Evolutionary conservation across 2,888 invertebrate genomes (phyloP).

Genomic region (Brenthis hecate): DNA sequence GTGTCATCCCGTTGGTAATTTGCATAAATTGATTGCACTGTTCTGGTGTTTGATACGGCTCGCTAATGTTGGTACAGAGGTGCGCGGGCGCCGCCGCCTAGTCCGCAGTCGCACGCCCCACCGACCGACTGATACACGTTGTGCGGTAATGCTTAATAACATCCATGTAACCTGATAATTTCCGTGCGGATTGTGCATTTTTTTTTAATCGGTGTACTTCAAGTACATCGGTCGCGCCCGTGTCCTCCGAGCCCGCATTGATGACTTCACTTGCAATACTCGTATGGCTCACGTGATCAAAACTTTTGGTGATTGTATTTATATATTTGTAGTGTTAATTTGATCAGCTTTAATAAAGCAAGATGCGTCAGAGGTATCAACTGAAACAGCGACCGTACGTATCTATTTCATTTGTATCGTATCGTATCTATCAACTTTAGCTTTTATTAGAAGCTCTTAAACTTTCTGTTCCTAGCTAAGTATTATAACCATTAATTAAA

Average conservation of each 20-base stretch:
- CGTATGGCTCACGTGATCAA: conserved; percentile 31
- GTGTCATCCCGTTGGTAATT: conserved; percentile 73
- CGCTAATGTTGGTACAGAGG: conserved; percentile 44
- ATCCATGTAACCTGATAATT: conserved; percentile 69
- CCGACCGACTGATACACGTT: conserved; percentile 78
- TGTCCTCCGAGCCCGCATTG: conserved; percentile 11
- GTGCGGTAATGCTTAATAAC: conserved; percentile 72
- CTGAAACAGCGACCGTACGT: conserved; percentile 78
- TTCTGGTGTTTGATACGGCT: conserved; percentile 44
- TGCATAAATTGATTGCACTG: conserved; percentile 79
- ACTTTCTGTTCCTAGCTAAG: not conserved
- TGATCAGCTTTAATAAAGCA: conserved; percentile 39
- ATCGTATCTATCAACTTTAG: conserved; percentile 5
- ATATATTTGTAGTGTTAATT: conserved; percentile 32
- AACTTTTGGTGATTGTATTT: conserved; percentile 27
- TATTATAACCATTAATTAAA: not conserved
- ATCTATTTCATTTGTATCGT: conserved; percentile 45
- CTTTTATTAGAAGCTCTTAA: conserved; percentile 2
- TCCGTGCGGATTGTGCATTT: conserved; percentile 39
- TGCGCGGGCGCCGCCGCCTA: conserved; percentile 53
- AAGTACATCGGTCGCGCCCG: conserved; percentile 16
- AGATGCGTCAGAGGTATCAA: conserved; percentile 78
- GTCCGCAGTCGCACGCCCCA: conserved; percentile 75
- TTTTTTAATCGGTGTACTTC: conserved; percentile 31
- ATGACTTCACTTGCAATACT: conserved; percentile 22